Percentiles rank a stretch among this genome's conserved stretches.
phyloP scores from a whole-genome alignment of 2,113 vertebrate genomes.

The Trachemys scripta region DNA sequence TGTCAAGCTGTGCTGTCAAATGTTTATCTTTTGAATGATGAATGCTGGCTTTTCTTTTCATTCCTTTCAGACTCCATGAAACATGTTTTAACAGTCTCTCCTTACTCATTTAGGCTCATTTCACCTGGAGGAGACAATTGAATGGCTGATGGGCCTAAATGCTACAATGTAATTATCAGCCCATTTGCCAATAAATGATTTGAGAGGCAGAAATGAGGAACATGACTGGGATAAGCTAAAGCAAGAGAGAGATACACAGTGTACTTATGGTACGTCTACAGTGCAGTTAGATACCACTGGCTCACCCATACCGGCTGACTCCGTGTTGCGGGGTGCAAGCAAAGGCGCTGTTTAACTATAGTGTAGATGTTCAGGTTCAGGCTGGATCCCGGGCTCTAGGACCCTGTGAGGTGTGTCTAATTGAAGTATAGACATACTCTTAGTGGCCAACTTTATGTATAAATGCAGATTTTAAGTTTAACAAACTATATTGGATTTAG shows the following conservation, averaged over 20 bases:
- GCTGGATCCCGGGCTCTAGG: neutral
- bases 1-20: conserved; percentile 84
- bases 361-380: neutral
- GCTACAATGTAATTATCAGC: neutral
- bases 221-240: neutral
- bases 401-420: neutral
- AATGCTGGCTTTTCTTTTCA: conserved; percentile 61
- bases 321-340: rapidly evolving
- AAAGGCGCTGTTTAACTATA: neutral
- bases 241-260: rapidly evolving
- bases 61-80: conserved; percentile 1
- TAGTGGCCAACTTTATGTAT: neutral
- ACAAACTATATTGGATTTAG: neutral
- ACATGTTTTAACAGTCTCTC: conserved; percentile 25
- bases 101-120: neutral
- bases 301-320: neutral
- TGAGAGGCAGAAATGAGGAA: neutral
- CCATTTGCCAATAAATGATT: neutral
- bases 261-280: neutral
- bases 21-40: conserved; percentile 80
- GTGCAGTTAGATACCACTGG: neutral
- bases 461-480: conserved; percentile 20
- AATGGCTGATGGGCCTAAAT: neutral
- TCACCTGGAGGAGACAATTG: neutral
- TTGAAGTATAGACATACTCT: neutral